Evolutionary conservation across 2,113 vertebrate genomes (phyloP).

Genomic region (Serinus canaria): DNA sequence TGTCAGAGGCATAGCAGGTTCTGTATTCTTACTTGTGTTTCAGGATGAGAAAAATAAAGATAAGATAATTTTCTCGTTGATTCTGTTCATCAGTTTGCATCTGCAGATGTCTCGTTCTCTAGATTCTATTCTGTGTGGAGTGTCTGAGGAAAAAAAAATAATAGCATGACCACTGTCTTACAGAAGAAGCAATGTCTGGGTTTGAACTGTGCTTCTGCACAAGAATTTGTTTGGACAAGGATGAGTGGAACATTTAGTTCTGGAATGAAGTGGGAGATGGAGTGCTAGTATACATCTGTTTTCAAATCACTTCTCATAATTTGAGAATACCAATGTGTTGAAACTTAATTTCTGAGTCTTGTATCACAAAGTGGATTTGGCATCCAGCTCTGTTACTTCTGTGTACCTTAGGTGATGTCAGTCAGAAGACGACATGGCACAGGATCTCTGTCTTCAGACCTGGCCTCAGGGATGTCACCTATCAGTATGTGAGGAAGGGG

Average conservation of each 20-base stretch:
- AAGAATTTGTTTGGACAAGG: neutral
- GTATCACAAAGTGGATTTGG: neutral
- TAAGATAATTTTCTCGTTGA: neutral
- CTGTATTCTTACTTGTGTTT: neutral
- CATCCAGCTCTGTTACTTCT: neutral
- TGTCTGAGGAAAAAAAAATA: fast-evolving
- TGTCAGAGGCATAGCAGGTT: neutral
- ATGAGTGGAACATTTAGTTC: neutral
- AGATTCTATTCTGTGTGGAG: neutral
- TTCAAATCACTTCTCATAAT: neutral
- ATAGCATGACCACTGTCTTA: neutral
- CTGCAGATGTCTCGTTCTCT: neutral
- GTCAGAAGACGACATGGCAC: constrained; percentile 97
- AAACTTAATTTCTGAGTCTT: neutral
- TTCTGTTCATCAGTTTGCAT: neutral
- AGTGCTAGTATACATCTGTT: neutral
- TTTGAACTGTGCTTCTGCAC: neutral
- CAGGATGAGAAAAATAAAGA: neutral
- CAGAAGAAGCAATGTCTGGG: neutral
- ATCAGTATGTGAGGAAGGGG: constrained; percentile 96
- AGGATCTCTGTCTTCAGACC: constrained; percentile 95
- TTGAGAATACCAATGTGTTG: neutral
- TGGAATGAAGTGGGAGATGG: neutral
- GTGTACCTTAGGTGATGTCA: constrained; percentile 84
- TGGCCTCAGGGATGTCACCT: constrained; percentile 91